Base-by-base conservation (phyloP, 1,140 invertebrate species). In the Berghia stephanieae region DNA sequence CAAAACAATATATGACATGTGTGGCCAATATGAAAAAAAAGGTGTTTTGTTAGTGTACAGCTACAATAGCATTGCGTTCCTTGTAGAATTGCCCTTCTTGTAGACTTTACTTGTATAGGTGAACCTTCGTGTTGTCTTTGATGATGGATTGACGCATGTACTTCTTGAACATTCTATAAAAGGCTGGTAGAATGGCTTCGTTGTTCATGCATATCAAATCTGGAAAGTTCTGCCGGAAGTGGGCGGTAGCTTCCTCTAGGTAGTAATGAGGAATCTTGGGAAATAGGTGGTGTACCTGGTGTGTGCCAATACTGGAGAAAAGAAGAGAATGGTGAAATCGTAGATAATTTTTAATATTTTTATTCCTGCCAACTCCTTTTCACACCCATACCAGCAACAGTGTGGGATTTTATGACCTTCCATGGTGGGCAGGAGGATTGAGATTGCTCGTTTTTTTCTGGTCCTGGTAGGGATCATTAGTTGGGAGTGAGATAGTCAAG, bases 261-360 rank as follows among this genome's bases (percentile, higher is more conserved):
- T 90, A 85, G 79, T 90, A 90, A 80, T 90, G 90, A 6, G 90
- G 89, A 36, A 90, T 84, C 70, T 85, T 88, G 10, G 88, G 83
- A 79, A 90, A 90, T 71, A 90, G 83, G 77, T 90, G 90, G 78
- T 90, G 90, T 55, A 89, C 87, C 49, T 90, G 89, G 79, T 90
- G 90, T 1, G 86, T 87, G 69, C 85, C 85, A 36, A 90, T 90
- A 79, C 74, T 76, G 74, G 44, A 63, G 42, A 43, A 5, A 75
- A 8, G 27, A n/a, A n/a, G n/a, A n/a, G n/a, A n/a, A n/a, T n/a
- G n/a, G n/a, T n/a, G n/a, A n/a, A n/a, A n/a, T n/a, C n/a, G n/a
- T n/a, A n/a, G n/a, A n/a, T n/a, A n/a, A n/a, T n/a, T n/a, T n/a
- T n/a, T n/a, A n/a, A n/a, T n/a, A n/a, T n/a, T n/a, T n/a, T n/a